Evolutionary conservation across 2,113 vertebrate species (phyloP), one percentile per base, ranked within the genome.

Genomic region (Ageneiosus marmoratus): DNA sequence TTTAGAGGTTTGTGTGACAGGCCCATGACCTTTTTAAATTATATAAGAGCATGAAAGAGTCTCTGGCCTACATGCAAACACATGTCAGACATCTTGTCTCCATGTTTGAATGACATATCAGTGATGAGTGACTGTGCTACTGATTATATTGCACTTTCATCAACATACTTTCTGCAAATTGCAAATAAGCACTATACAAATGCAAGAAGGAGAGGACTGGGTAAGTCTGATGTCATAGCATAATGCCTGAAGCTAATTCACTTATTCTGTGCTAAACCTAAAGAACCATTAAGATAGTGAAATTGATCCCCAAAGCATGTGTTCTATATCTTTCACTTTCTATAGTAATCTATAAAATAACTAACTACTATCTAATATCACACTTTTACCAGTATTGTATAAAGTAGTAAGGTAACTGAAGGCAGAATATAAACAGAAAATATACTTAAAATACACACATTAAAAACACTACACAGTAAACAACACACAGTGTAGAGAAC

Each of bases 401-500:
- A 48, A 58, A 18, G 37, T 15, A 62, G 48, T 55, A 44, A 83
- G 11, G 3, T 75, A 69, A 56, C 67, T 81, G 8, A 67, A 48
- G 24, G 4, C 34, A 32, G 48, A 34, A 75, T 20, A 74, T 77
- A 81, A 32, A 80, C 32, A 69, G 18, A 76, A 50, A 37, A 51
- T 65, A 60, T 18, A 55, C 20, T 78, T 67, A 29, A 79, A 78
- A 82, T 77, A 53, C 53, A 56, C 44, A 80, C 46, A 82, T 27
- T 78, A 77, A 78, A 44, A 87, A 60, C 80, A 85, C 48, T 81
- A 65, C 37, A 88, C 77, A 81, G 44, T 83, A 75, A 81, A 83
- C 85, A 88, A 77, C 81, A 88, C 83, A 86, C 80, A 29, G 81
- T 88, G 87, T 69, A 86, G 83, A 88, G 85, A 86, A 86, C 84